Evolutionary conservation across 2,113 vertebrate species (phyloP).

Genomic region (Tychaedon coryphoeus): DNA sequence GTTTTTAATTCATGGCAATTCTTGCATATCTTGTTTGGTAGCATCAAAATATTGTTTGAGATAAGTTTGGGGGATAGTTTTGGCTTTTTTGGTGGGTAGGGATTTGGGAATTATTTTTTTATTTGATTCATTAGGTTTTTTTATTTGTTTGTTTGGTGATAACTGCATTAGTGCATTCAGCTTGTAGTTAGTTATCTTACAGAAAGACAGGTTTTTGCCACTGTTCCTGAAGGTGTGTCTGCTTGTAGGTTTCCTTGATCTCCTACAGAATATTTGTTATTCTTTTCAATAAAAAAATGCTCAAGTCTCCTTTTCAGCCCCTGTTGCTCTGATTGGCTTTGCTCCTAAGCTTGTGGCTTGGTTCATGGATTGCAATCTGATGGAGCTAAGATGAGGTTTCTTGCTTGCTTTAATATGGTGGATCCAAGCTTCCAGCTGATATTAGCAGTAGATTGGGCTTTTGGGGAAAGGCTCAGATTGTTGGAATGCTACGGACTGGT

Average conservation of each 20-base stretch:
- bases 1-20: not conserved
- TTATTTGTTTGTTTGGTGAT: not conserved
- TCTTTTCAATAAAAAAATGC: not conserved
- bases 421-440: not conserved
- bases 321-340: not conserved
- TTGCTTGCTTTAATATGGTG: not conserved
- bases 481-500: not conserved
- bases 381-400: not conserved
- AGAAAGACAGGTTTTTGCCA: not conserved
- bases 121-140: accelerated
- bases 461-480: not conserved
- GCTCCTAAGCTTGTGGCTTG: not conserved
- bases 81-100: not conserved
- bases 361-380: not conserved
- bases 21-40: not conserved
- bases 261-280: not conserved
- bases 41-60: not conserved
- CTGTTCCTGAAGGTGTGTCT: not conserved
- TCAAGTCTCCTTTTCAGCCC: not conserved
- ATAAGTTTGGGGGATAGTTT: not conserved
- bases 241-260: not conserved
- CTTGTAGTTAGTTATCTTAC: not conserved
- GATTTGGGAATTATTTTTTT: too few relatives aligned
- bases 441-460: not conserved
- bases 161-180: not conserved